Percentiles rank a stretch among this genome's conserved stretches.
Evolutionary conservation across 2,113 vertebrate genomes (phyloP).

Genomic region (Maccullochella peelii): DNA sequence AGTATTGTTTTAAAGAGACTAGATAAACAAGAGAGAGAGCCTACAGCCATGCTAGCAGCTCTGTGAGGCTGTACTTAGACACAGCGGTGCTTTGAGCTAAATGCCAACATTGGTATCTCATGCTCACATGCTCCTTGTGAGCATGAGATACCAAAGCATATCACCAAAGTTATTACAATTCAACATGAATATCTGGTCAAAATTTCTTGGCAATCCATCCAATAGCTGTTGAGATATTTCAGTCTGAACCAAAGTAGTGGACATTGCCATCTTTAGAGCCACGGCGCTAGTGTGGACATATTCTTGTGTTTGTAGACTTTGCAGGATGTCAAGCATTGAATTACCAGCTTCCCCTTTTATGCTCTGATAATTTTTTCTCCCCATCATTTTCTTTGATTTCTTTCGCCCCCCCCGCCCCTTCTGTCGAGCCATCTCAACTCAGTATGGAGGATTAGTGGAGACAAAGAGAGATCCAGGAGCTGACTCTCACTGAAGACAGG

Average conservation of each 20-base stretch:
- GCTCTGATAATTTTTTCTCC: slow-evolving; percentile 14
- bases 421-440: slow-evolving; percentile 36
- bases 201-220: not conserved
- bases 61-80: not conserved
- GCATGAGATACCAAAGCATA: too few relatives aligned
- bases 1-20: not conserved
- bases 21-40: too few relatives aligned
- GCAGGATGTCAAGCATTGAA: slow-evolving; percentile 22
- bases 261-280: not conserved
- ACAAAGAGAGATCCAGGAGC: slow-evolving; percentile 67
- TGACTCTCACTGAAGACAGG: slow-evolving; percentile 32
- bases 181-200: not conserved
- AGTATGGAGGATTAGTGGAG: slow-evolving; percentile 64
- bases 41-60: too few relatives aligned
- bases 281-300: not conserved
- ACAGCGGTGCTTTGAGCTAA: not conserved
- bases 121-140: not conserved
- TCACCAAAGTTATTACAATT: not conserved
- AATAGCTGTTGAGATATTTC: not conserved
- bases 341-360: not conserved
- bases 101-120: slow-evolving; percentile 1
- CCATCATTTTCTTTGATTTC: slow-evolving; percentile 32
- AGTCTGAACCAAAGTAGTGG: not conserved
- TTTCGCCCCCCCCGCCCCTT: slow-evolving; percentile 7
- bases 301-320: not conserved